Evolutionary conservation across 2,888 invertebrate genomes (phyloP), one percentile per base, ranked within the genome.

Genomic region (Ypsolopha sequella): DNA sequence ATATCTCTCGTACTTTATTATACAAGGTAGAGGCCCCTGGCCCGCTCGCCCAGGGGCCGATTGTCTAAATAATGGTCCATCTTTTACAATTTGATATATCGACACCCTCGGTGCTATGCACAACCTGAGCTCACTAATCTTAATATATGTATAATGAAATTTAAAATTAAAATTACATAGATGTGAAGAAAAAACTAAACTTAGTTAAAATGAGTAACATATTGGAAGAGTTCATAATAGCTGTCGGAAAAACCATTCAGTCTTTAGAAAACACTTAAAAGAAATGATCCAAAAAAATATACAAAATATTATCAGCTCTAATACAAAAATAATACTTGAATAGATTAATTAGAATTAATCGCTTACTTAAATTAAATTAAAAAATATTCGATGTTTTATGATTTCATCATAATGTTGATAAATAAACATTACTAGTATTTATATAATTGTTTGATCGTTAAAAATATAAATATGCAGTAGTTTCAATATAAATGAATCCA

Each of bases 41-140:
- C 34, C 34, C 13, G n/a, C 46, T 24, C 8, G 9, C 8, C 13
- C 43, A 14, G 43, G 43, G n/a, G 41, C 41, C 41, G 39, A 24
- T 38, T 38, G 63, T 62, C 60, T 60, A 56, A 63, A 62, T 62
- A 79, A 78, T 85, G 85, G 85, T 85, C 85, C 84, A 75, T 80
- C 78, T 82, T 82, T 82, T 81, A 80, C 80, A 69, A 70, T 74
- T 79, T 78, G 80, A 84, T 84, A 82, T 79, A 77, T 70, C 63
- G 65, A 70, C 73, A 75, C 72, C 60, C 63, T 57, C 62, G 68
- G 71, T 73, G 75, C 68, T 66, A 62, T 59, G 72, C 78, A 80
- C 80, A 80, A 80, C 79, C 77, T 64, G 67, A 66, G 61, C 70
- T 73, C 63, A 65, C 64, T 68, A 62, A 51, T 46, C 49, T 51